phyloP scores from a whole-genome alignment of 2,113 vertebrate species.

The Catharus bicknelli region DNA sequence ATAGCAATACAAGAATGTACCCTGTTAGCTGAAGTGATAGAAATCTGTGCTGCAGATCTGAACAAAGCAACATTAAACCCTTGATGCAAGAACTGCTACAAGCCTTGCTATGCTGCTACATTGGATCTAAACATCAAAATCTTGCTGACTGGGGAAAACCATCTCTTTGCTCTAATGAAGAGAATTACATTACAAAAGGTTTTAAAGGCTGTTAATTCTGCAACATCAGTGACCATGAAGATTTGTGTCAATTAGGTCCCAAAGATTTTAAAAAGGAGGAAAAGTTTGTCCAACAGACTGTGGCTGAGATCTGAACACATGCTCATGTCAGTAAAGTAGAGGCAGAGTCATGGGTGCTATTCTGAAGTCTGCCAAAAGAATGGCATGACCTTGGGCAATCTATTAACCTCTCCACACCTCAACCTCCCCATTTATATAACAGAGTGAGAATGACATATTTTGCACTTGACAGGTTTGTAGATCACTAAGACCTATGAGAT shows the following conservation, averaged over 20 bases:
- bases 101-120: background rate
- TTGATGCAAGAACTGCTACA: background rate
- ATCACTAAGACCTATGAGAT: constrained; percentile 10
- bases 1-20: background rate
- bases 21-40: background rate
- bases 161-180: background rate
- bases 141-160: background rate
- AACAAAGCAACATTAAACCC: background rate
- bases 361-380: background rate
- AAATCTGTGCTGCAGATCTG: background rate
- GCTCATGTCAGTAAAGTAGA: background rate
- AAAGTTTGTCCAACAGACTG: background rate
- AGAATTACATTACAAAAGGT: background rate
- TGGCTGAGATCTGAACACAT: background rate
- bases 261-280: background rate
- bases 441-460: constrained; percentile 22
- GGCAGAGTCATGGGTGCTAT: background rate
- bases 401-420: constrained; percentile 11
- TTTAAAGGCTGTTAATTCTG: background rate
- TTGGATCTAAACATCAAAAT: background rate
- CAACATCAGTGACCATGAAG: background rate
- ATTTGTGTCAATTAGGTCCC: background rate
- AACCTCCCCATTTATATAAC: constrained; percentile 28
- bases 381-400: constrained; percentile 34
- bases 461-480: constrained; percentile 36